Evolutionary conservation across 1,140 invertebrate species (phyloP), one percentile per base, ranked within the genome.

Genomic region (Meteorus sp.): DNA sequence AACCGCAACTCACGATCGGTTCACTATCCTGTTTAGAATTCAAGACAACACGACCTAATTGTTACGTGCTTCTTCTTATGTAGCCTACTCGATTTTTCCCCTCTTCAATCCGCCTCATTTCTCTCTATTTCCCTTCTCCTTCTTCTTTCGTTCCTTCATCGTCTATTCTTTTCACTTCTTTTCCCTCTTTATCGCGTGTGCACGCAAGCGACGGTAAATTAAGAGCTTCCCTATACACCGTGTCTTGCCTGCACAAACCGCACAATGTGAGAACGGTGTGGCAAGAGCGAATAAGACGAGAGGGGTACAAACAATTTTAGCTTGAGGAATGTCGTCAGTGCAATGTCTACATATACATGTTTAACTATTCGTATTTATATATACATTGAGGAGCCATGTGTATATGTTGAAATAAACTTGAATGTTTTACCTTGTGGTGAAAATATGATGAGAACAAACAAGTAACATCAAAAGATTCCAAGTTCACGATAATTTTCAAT

Each of bases 1-100:
- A 70, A 60, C 68, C 56, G 63, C 65, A 67, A 64, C 68, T 68
- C 27, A 43, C 65, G 72, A 74, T 76, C 73, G 70, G 75, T 77
- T 78, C 75, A 78, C 73, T 75, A 77, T 70, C 76, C 76, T 77
- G 74, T 67, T 78, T 78, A 77, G 75, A 77, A 78, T 77, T 78
- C 75, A 77, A 77, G 74, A 76, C 75, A 77, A 76, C 76, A 68
- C 76, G 74, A 77, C 75, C 75, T 77, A 78, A 78, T 78, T 78
- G 75, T 78, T 77, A 76, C 74, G 71, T 72, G 73, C 69, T 63
- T 72, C 65, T 62, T 48, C 37, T 44, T 57, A 29, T 47, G 2
- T 6, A n/a, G 19, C 19, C 22, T 31, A 3, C 37, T 22, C 11
- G 22, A 15, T 52, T 35, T 35, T 23, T 31, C n/a, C 43, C 39